Base-by-base conservation (phyloP, 1,140 invertebrate genomes). In the Ceratina japonica region DNA sequence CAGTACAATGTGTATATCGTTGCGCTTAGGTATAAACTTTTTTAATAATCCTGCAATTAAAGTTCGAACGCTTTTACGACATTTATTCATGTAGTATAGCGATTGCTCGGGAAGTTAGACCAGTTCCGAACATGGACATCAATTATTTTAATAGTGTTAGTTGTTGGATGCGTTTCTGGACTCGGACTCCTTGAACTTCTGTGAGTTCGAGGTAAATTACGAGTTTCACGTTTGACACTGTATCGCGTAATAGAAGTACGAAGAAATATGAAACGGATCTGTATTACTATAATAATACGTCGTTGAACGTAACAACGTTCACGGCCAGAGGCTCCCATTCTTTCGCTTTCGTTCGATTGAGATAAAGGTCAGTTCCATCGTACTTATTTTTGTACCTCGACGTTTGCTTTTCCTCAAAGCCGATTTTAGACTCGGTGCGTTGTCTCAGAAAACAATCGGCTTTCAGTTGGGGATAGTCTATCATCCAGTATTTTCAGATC, bases 401-500 rank as follows among this genome's bases (percentile, higher is more conserved):
- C 16, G 72, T 83, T 83, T 83, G 68, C 62, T 78, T 83, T 82
- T 64, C 37, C 13, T 52, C 18, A n/a, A 61, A 24, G 52, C 69
- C 22, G 62, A 73, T 59, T 83, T 80, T 75, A 71, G 79, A 56
- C 75, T 31, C 15, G 31, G n/a, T 4, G 13, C 51, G 62, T 59
- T 49, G 62, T 16, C 54, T 22, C 13, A 52, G 49, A 70, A 83
- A 66, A 61, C 20, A 56, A n/a, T 72, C 68, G 18, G 4, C 12
- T 72, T 80, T 77, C 37, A 56, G 2, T 18, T 22, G 27, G 12
- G 22, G 20, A 16, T 24, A 20, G n/a, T 66, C 54, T 51, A 56
- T 72, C 64, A n/a, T 69, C 2, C 31, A 49, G 22, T 68, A 76
- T 76, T 61, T 68, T 24, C 44, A 61, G 27, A 69, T 61, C 31